Conservation (phyloP, 1,140 invertebrate species). For the Temnothorax curvispinosus region DNA sequence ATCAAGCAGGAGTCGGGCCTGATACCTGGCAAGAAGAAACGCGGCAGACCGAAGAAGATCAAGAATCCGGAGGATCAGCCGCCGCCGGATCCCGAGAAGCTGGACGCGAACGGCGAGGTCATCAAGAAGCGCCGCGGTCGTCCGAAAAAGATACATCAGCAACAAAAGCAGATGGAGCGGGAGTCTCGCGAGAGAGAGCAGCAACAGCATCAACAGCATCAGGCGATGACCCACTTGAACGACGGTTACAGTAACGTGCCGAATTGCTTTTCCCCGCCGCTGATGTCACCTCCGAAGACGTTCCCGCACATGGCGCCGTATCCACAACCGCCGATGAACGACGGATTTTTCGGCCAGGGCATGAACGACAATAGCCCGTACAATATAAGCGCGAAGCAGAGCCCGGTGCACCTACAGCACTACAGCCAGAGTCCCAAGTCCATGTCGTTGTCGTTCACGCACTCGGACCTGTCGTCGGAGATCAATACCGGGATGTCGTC, state of each 20-base stretch:
- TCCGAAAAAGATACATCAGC: slow-evolving; percentile 92
- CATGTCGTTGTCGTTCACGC: slow-evolving; percentile 88
- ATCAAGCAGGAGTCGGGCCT: slow-evolving; percentile 87
- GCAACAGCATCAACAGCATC: slow-evolving; percentile 77
- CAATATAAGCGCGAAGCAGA: slow-evolving; percentile 84
- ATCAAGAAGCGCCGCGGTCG: slow-evolving; percentile 94
- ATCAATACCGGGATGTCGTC: slow-evolving; percentile 92
- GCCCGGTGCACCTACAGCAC: slow-evolving; percentile 84
- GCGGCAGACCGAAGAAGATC: slow-evolving; percentile 95
- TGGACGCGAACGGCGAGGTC: slow-evolving; percentile 87
- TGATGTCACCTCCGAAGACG: slow-evolving; percentile 83
- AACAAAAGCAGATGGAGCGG: slow-evolving; percentile 81
- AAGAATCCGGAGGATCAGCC: slow-evolving; percentile 89
- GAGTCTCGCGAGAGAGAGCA: slow-evolving; percentile 81
- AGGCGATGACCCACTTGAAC: slow-evolving; percentile 74
- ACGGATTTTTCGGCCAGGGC: slow-evolving; percentile 79
- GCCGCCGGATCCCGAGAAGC: slow-evolving; percentile 86
- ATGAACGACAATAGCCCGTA: slow-evolving; percentile 83
- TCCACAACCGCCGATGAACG: slow-evolving; percentile 77
- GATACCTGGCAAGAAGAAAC: slow-evolving; percentile 93
- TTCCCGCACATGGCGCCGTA: slow-evolving; percentile 84
- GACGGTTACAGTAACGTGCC: slow-evolving; percentile 82
- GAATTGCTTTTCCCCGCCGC: slow-evolving; percentile 87
- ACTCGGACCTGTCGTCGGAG: slow-evolving; percentile 91
- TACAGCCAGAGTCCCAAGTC: slow-evolving; percentile 87